These are phyloP conservation scores for Fratercula arctica DNA, from an alignment of 2,797 vertebrate species.

Conservation along the genomic window DNA sequence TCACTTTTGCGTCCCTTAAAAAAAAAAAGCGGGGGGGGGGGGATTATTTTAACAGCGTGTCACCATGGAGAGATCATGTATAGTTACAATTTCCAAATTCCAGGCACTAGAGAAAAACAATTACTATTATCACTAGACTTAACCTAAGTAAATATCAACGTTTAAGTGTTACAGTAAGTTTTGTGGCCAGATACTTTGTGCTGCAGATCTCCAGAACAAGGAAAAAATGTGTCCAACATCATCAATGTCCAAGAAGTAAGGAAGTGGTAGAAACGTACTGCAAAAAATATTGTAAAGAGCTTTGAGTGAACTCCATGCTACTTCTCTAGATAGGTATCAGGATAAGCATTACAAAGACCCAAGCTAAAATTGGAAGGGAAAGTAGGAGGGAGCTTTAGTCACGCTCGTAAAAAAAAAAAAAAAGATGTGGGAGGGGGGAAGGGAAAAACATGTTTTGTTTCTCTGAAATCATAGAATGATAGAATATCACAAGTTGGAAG, in stretches of 20 bases:
- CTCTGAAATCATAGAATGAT: neutral
- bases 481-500: neutral
- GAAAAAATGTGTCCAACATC: neutral
- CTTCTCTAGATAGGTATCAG: neutral
- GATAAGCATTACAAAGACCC: neutral
- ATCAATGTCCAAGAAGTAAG: neutral
- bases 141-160: neutral
- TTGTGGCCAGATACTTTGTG: slow-evolving; percentile 10
- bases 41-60: slow-evolving; percentile 52
- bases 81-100: neutral
- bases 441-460: neutral
- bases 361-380: neutral
- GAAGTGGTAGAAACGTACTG: neutral
- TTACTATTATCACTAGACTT: neutral
- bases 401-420: neutral
- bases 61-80: neutral
- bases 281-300: neutral
- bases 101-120: slow-evolving; percentile 4
- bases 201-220: neutral
- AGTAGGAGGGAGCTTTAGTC: neutral
- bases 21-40: slow-evolving; percentile 6
- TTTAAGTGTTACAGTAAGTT: neutral
- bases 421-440: rapidly evolving
- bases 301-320: neutral
- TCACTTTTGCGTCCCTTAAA: slow-evolving; percentile 93